Conservation (phyloP, 1,140 invertebrate species). For the Drosophila punjabiensis region DNA sequence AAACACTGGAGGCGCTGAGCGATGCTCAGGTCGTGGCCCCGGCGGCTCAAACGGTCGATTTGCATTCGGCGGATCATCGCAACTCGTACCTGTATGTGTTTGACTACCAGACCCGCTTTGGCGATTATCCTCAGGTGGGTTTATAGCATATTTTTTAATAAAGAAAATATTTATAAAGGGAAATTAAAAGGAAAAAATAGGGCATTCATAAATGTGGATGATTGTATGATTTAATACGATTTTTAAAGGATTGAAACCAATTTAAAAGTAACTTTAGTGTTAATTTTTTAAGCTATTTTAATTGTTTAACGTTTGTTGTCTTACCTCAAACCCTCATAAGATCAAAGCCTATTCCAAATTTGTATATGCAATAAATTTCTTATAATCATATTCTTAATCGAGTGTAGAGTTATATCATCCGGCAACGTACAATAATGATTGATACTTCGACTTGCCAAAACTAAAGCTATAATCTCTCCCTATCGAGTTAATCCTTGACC, state of each 20-base stretch:
- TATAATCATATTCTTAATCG: not conserved
- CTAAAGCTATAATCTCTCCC: not conserved
- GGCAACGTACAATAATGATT: not conserved
- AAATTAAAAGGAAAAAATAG: too few species aligned
- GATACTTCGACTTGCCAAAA: not conserved
- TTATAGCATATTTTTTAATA: not conserved
- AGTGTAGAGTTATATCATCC: too few species aligned
- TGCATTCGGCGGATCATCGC: constrained; percentile 93
- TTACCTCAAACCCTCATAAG: too few species aligned
- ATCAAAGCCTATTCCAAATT: too few species aligned
- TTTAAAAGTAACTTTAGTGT: too few species aligned
- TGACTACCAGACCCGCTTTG: constrained; percentile 96
- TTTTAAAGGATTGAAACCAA: too few species aligned
- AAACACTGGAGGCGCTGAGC: constrained; percentile 96
- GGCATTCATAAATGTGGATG: too few species aligned
- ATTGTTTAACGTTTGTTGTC: too few species aligned
- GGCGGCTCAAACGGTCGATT: constrained; percentile 95
- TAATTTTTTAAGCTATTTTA: too few species aligned
- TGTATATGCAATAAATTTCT: not conserved
- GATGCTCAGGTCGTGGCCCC: constrained; percentile 98
- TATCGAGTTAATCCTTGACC: not conserved
- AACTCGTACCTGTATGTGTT: constrained; percentile 97
- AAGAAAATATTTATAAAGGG: not conserved
- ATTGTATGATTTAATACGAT: too few species aligned
- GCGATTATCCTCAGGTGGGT: constrained; percentile 94